Percentiles rank a stretch among this genome's conserved stretches.
phyloP scores from a whole-genome alignment of 2,888 invertebrate species.

The Lasius platythorax region DNA sequence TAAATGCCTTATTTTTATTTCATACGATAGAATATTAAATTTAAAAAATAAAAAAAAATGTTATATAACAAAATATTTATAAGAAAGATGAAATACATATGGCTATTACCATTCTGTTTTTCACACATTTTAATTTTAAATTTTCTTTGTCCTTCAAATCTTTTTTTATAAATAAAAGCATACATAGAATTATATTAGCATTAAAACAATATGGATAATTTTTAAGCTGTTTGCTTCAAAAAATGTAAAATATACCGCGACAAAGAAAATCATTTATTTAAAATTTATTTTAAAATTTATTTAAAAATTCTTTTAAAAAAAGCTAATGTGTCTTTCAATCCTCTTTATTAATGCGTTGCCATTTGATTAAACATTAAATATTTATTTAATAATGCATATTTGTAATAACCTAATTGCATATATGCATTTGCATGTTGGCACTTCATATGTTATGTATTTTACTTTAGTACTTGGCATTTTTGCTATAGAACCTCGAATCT shows the following conservation, averaged over 20 bases:
- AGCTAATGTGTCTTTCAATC: background rate
- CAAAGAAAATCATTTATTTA: background rate
- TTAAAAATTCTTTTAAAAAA: too few species aligned
- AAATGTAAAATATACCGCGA: background rate
- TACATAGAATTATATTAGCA: background rate
- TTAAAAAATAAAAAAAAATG: background rate
- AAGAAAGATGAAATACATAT: background rate
- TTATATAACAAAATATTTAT: background rate
- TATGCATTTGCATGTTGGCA: conserved; percentile 8
- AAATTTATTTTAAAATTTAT: too few species aligned
- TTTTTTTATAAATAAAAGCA: background rate
- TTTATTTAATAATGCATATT: conserved; percentile 42
- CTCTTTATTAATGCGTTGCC: background rate
- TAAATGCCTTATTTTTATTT: background rate
- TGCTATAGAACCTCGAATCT: background rate
- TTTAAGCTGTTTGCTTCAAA: background rate
- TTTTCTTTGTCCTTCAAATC: background rate
- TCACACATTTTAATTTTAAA: background rate
- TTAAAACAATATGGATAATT: background rate
- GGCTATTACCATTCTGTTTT: background rate
- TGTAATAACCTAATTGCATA: background rate
- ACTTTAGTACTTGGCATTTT: background rate
- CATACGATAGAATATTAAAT: background rate
- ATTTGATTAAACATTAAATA: conserved; percentile 26
- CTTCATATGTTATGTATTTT: conserved; percentile 8